Evolutionary conservation across 1,140 invertebrate genomes (phyloP).

Genomic region (Mamestra configurata): DNA sequence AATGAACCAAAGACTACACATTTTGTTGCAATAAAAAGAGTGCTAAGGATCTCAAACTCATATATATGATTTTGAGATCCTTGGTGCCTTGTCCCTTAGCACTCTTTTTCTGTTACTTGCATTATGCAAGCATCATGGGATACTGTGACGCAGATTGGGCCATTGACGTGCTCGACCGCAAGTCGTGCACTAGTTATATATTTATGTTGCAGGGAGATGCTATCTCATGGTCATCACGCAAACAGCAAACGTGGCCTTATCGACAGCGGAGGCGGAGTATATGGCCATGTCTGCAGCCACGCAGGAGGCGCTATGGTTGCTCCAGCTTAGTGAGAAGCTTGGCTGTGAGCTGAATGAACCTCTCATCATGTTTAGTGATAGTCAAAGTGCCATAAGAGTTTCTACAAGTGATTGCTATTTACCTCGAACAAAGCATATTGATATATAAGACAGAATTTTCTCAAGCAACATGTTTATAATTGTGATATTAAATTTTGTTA

Average conservation of each 20-base stretch:
- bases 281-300: conserved; percentile 46
- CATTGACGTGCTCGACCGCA: conserved; percentile 44
- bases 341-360: neutral
- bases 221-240: conserved; percentile 45
- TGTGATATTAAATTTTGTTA: no score
- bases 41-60: conserved; percentile 53
- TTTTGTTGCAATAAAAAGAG: conserved; percentile 61
- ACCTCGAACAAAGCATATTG: conserved; percentile 68
- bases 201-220: conserved; percentile 57
- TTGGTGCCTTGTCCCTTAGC: no score
- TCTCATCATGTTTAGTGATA: conserved; percentile 53
- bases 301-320: conserved; percentile 56
- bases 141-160: conserved; percentile 62
- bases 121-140: conserved; percentile 54
- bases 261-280: conserved; percentile 57
- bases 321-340: conserved; percentile 47
- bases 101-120: no score
- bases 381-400: conserved; percentile 41
- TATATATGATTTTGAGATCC: conserved; percentile 53
- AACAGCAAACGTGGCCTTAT: conserved; percentile 56
- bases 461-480: conserved; percentile 60
- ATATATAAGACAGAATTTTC: conserved; percentile 67
- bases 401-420: conserved; percentile 54
- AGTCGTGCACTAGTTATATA: conserved; percentile 55
- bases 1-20: conserved; percentile 55